Percentiles rank a stretch among this genome's conserved stretches.
phyloP scores from a whole-genome alignment of 2,888 invertebrate species.

The Deilephila porcellus region DNA sequence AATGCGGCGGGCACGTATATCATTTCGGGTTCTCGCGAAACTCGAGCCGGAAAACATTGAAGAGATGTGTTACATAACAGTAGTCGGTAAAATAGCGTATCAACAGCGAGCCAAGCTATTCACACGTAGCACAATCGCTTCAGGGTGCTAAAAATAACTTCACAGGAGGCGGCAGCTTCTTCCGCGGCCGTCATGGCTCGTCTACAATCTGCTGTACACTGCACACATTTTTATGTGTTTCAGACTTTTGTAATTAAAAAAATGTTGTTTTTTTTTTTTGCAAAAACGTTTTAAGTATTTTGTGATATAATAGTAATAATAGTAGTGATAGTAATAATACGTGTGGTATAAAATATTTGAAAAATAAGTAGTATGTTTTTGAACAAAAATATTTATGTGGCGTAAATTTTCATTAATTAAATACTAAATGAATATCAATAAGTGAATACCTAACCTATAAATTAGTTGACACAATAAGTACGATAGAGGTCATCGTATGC shows the following conservation, averaged over 20 bases:
- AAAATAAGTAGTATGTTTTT: too few species aligned
- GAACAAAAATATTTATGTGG: too few species aligned
- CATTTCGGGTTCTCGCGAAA: not conserved
- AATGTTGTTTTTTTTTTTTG: not conserved
- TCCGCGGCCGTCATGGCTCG: slow-evolving; percentile 40
- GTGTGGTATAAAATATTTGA: too few species aligned
- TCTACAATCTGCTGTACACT: slow-evolving; percentile 37
- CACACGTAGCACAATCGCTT: slow-evolving; percentile 35
- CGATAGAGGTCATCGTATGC: too few species aligned
- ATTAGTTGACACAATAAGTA: not conserved
- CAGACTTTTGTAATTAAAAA: not conserved
- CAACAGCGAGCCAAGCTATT: slow-evolving; percentile 26
- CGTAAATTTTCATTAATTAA: too few species aligned
- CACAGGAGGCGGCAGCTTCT: slow-evolving; percentile 39
- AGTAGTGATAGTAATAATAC: too few species aligned
- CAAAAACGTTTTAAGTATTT: too few species aligned
- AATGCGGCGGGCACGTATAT: not conserved
- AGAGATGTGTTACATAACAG: slow-evolving; percentile 26
- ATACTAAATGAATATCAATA: too few species aligned
- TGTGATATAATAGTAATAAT: too few species aligned
- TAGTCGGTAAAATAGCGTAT: slow-evolving; percentile 23
- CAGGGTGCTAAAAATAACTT: slow-evolving; percentile 41
- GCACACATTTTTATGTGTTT: slow-evolving; percentile 20
- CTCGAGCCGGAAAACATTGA: slow-evolving; percentile 7
- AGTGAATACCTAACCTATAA: too few species aligned